These are phyloP conservation scores for Timandra comae DNA, from an alignment of 2,888 invertebrate genomes.

Conservation along the genomic window DNA sequence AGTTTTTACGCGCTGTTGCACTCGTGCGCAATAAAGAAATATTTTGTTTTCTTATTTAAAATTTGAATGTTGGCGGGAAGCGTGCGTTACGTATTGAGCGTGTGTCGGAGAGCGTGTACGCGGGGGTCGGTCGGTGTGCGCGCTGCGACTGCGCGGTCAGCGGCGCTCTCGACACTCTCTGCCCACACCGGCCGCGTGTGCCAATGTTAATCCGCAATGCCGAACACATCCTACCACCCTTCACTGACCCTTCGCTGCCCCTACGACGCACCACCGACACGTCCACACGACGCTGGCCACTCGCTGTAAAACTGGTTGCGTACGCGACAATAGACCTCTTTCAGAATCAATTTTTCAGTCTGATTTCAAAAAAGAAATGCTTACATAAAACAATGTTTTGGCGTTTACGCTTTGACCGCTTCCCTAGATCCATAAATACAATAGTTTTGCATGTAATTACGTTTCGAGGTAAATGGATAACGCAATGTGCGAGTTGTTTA, in stretches of 20 bases:
- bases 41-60: conserved; percentile 31
- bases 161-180: conserved; percentile 46
- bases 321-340: conserved; percentile 31
- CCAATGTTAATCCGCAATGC: conserved; percentile 60
- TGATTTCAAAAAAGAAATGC: conserved; percentile 33
- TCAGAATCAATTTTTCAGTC: conserved; percentile 41
- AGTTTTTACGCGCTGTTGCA: conserved; percentile 58
- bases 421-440: conserved; percentile 29
- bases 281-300: conserved; percentile 32
- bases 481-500: conserved; percentile 9
- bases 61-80: conserved; percentile 66
- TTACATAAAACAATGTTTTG: conserved; percentile 28
- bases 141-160: conserved; percentile 65
- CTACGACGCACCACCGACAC: conserved; percentile 11
- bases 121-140: conserved; percentile 64
- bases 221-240: conserved; percentile 37
- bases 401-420: conserved; percentile 21
- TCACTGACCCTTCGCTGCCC: conserved; percentile 21
- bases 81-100: conserved; percentile 62
- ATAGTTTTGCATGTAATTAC: conserved; percentile 15
- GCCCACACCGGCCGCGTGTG: conserved; percentile 53
- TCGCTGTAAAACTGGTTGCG: conserved; percentile 25
- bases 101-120: conserved; percentile 51
- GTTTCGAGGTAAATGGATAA: conserved; percentile 6
- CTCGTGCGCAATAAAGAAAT: conserved; percentile 49